Evolutionary conservation across 2,888 invertebrate species (phyloP), one percentile per base, ranked within the genome.

Genomic region (Agonopterix subpropinquella): DNA sequence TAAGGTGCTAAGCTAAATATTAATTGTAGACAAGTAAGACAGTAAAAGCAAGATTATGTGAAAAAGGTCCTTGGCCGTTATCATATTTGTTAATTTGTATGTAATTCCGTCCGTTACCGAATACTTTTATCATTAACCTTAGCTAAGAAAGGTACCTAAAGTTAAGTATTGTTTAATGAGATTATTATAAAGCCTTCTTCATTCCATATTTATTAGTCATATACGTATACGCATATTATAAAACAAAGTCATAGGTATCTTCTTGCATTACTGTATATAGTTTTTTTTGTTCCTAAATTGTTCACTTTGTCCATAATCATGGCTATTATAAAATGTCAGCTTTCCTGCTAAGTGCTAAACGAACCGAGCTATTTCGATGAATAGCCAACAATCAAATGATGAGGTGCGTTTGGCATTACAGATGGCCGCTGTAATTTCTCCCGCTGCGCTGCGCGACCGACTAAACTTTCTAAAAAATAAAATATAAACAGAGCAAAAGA

Each of bases 81-180:
- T 71, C 65, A 73, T 77, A 74, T 73, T 82, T 85, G 85, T 87
- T 86, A 84, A 84, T 85, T 84, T 73, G 83, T 85, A 74, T 80
- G 77, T 85, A 84, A 82, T 77, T 80, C 80, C 82, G 81, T 74
- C 86, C 86, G 87, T 88, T 88, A 88, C 87, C 87, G 87, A 83
- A 80, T 79, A 83, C 70, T 77, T 75, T 77, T 83, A 85, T 79
- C 72, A 73, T 78, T 80, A 80, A 76, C 73, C 36, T n/a, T 82
- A 77, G 44, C 48, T 48, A 74, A 42, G 76, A 69, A 75, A 72
- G 75, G 67, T 68, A 80, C 77, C 71, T 72, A 47, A 48, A 35
- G 13, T 36, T 71, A 73, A 70, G 69, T 69, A 61, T 62, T 64
- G 64, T 66, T 56, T 64, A 64, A 63, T 61, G 67, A 71, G 66